Percentiles rank a stretch among this genome's conserved stretches.
These are phyloP conservation scores for Mastigias papua DNA, from an alignment of 30 jellyfish, hydroid and myxozoan species.

Conservation along the genomic window DNA sequence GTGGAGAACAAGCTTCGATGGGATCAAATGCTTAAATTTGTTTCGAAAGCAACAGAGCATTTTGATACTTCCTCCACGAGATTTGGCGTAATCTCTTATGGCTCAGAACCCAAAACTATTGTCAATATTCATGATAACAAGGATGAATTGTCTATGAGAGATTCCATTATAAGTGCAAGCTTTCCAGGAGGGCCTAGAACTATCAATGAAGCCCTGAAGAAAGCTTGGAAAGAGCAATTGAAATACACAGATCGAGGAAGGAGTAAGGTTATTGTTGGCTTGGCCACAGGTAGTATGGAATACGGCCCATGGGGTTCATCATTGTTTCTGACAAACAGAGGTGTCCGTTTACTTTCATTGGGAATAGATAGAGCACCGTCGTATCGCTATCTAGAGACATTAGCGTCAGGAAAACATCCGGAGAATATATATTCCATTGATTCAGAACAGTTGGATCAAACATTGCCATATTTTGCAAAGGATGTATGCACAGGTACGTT, in stretches of 20 bases:
- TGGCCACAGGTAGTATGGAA: slow-evolving; percentile 91
- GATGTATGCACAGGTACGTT: slow-evolving; percentile 93
- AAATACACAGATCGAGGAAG: slow-evolving; percentile 77
- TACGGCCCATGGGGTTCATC: slow-evolving; percentile 94
- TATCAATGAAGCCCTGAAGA: slow-evolving; percentile 91
- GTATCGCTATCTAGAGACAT: slow-evolving; percentile 82
- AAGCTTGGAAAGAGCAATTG: slow-evolving; percentile 93
- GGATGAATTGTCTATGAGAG: slow-evolving; percentile 46
- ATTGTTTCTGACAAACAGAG: slow-evolving; percentile 83
- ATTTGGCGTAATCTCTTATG: slow-evolving; percentile 81
- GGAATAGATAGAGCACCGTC: slow-evolving; percentile 90
- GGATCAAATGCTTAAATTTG: slow-evolving; percentile 81
- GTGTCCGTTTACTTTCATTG: slow-evolving; percentile 89
- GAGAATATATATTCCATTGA: slow-evolving; percentile 90
- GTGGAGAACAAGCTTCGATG: slow-evolving; percentile 81
- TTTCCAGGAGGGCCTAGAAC: slow-evolving; percentile 94
- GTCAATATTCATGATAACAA: slow-evolving; percentile 64
- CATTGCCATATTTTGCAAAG: slow-evolving; percentile 85
- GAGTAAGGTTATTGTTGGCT: slow-evolving; percentile 82
- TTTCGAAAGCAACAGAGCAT: slow-evolving; percentile 69
- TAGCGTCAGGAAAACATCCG: slow-evolving; percentile 93
- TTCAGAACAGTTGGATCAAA: slow-evolving; percentile 79
- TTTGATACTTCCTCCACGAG: slow-evolving; percentile 82
- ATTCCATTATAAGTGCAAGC: slow-evolving; percentile 38
- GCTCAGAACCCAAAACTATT: slow-evolving; percentile 78